These are phyloP conservation scores for Sarcophaga caerulescens DNA, from an alignment of 2,888 invertebrate species.

Conservation along the genomic window DNA sequence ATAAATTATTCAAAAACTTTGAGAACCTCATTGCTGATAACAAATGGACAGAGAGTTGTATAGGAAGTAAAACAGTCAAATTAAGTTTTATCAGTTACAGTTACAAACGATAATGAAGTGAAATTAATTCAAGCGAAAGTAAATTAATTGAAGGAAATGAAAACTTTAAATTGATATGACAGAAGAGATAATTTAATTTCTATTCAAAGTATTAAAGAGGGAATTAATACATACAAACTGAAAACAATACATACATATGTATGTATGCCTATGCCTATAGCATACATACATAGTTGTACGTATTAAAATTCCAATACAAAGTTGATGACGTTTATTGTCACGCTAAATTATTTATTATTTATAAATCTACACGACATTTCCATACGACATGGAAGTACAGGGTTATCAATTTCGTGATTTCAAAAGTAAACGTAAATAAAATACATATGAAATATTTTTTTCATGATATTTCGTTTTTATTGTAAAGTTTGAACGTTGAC, in stretches of 20 bases:
- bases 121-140: neutral
- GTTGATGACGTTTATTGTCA: constrained; percentile 46
- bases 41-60: neutral
- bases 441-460: too few relatives aligned
- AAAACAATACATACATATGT: neutral
- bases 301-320: neutral
- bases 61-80: neutral
- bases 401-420: too few relatives aligned
- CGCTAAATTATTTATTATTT: constrained; percentile 52
- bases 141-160: neutral
- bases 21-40: neutral
- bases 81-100: too few relatives aligned
- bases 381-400: neutral
- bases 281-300: neutral
- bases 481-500: too few relatives aligned
- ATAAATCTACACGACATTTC: constrained; percentile 32
- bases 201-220: neutral
- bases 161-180: neutral
- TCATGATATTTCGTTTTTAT: too few relatives aligned
- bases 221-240: neutral
- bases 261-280: neutral
- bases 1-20: constrained; percentile 15
- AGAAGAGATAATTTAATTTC: neutral
- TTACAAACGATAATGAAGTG: too few relatives aligned
- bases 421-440: too few relatives aligned